A percentile compares a stretch with the other conserved stretches of the same genome.
Evolutionary conservation across 2,797 vertebrate species (phyloP).

Genomic region (Tinamus major): DNA sequence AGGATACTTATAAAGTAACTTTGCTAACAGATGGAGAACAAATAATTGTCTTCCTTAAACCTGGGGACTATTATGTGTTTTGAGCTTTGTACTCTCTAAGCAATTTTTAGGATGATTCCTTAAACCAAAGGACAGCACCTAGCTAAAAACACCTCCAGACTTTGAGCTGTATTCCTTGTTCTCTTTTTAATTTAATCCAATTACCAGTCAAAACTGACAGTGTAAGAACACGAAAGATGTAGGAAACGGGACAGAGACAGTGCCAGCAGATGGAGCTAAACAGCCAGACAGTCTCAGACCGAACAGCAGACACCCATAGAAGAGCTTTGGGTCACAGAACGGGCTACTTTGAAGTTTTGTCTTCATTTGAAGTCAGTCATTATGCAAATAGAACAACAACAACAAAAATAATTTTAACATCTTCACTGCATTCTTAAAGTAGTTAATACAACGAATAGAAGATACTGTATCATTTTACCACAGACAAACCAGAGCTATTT

Average conservation of each 20-base stretch:
- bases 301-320: not conserved
- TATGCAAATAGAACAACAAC: not conserved
- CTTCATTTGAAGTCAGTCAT: not conserved
- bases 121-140: not conserved
- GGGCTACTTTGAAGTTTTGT: not conserved
- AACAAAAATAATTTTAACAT: not conserved
- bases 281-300: conserved; percentile 26
- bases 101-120: not conserved
- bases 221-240: conserved; percentile 8
- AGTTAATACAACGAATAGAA: not conserved
- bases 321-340: not conserved
- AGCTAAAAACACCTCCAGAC: conserved; percentile 39
- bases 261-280: conserved; percentile 76
- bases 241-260: not conserved
- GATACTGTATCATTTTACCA: not conserved
- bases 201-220: not conserved
- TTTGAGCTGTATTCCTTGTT: not conserved
- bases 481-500: not conserved
- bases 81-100: not conserved
- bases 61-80: not conserved
- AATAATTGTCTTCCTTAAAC: not conserved
- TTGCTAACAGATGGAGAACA: not conserved
- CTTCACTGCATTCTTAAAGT: not conserved
- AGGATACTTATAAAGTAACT: not conserved
- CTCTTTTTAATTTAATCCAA: not conserved